Percentiles rank a stretch among this genome's conserved stretches.
Evolutionary conservation across 1,140 invertebrate species (phyloP).

Genomic region (Drosophila ananassae): DNA sequence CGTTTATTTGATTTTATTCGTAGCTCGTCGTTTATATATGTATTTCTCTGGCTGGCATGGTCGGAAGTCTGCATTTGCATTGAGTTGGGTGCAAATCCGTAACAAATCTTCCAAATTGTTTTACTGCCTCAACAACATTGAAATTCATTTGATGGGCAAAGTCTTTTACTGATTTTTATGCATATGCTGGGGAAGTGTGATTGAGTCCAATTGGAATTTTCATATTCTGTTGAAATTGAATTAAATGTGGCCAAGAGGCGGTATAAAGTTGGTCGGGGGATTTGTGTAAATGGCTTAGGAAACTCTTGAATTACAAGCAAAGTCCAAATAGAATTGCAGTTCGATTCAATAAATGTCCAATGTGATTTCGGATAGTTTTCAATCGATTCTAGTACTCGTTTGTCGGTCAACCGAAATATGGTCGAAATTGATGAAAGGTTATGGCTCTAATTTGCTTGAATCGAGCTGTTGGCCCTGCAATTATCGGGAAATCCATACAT

Average conservation of each 20-base stretch:
- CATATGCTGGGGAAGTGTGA: slow-evolving; percentile 20
- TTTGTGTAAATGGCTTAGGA: not conserved
- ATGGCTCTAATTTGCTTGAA: not conserved
- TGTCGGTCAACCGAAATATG: slow-evolving; percentile 1
- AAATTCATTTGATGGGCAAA: slow-evolving; percentile 68
- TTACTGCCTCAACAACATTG: slow-evolving; percentile 54
- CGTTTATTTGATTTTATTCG: slow-evolving; percentile 42
- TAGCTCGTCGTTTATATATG: not conserved
- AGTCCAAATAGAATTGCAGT: slow-evolving; percentile 19
- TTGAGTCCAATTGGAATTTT: slow-evolving; percentile 37
- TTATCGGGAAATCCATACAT: not conserved
- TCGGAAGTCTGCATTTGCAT: slow-evolving; percentile 27
- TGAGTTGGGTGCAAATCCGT: slow-evolving; percentile 73
- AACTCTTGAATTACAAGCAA: slow-evolving; percentile 25
- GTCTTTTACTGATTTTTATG: slow-evolving; percentile 58
- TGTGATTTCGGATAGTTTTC: slow-evolving; percentile 1
- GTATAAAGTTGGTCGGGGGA: slow-evolving; percentile 1
- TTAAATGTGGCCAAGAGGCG: slow-evolving; percentile 35
- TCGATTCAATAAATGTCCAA: slow-evolving; percentile 14
- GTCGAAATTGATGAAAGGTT: not conserved
- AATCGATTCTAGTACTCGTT: slow-evolving; percentile 15
- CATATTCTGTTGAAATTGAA: slow-evolving; percentile 43
- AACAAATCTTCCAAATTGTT: slow-evolving; percentile 74
- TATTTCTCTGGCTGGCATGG: slow-evolving; percentile 25
- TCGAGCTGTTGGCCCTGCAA: not conserved